Evolutionary conservation across 2,888 invertebrate species (phyloP), one percentile per base, ranked within the genome.

Genomic region (Drosophila melanosoma): DNA sequence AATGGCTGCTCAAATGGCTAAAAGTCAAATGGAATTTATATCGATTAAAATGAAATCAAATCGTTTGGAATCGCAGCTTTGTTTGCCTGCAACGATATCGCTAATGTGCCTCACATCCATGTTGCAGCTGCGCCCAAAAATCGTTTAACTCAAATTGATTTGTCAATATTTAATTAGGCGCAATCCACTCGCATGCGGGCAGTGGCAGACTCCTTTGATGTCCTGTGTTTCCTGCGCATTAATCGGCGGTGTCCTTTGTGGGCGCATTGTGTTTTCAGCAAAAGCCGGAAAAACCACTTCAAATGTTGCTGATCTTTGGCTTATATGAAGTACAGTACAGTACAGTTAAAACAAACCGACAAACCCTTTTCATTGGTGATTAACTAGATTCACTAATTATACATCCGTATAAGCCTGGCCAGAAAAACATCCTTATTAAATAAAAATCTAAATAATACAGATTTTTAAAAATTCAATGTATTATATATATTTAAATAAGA

Each of bases 121-220:
- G 69, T 60, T 35, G 61, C 88, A 88, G 87, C 89, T 87, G 87
- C 84, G 69, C 87, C 79, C 82, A 89, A 87, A 89, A 87, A 89
- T 87, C 87, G 88, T 80, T 89, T 89, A 89, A 85, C 90, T 87
- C 83, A 81, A 89, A 87, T 87, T 87, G 90, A 87, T 78, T 89
- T 87, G 87, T 89, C 87, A 87, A 87, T 87, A 89, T 87, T 89
- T 87, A 87, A 87, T 89, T 87, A 89, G 87, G 70, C 66, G 38
- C 48, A 36, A 56, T 33, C 67, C 23, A n/a, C 38, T 29, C 56
- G 15, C n/a, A 72, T 79, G 83, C 83, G 78, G 73, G 61, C 57
- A 33, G n/a, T 17, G 26, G 42, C n/a, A 54, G 58, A 33, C 48
- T 61, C 60, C 77, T 74, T 78, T 74, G 70, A 75, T 72, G 74